These are phyloP conservation scores for Strix occidentalis DNA, from an alignment of 2,797 vertebrate species.

Conservation along the genomic window DNA sequence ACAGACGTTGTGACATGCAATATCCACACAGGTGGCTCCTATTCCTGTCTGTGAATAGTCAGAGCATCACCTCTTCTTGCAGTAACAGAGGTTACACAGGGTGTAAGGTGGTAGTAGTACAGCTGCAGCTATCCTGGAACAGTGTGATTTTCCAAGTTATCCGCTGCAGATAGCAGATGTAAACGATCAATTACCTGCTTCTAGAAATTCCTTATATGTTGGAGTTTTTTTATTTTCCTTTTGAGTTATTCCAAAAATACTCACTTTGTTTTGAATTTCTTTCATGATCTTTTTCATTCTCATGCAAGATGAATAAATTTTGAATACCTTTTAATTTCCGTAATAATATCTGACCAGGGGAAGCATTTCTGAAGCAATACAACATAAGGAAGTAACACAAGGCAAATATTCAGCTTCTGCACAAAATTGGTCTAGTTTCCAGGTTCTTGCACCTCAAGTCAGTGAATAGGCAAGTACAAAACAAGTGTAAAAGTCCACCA, in stretches of 20 bases:
- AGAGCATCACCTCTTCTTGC: not conserved
- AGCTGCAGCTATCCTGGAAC: not conserved
- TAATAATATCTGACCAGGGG: not conserved
- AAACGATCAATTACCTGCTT: not conserved
- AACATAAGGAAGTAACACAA: not conserved
- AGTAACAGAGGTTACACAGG: not conserved
- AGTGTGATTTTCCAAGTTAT: not conserved
- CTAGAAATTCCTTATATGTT: not conserved
- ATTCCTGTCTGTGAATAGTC: not conserved
- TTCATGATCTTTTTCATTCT: not conserved
- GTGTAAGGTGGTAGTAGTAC: not conserved
- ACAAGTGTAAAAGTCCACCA: not conserved
- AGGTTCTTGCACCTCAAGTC: not conserved
- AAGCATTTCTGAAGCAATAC: not conserved
- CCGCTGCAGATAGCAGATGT: not conserved
- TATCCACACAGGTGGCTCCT: not conserved
- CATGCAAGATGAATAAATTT: not conserved
- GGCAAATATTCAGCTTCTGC: not conserved
- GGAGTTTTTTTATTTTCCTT: not conserved
- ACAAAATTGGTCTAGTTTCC: not conserved
- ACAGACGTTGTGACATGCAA: not conserved
- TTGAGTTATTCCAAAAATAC: not conserved
- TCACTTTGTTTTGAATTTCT: constrained; percentile 13
- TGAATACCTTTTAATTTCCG: not conserved
- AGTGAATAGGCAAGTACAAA: not conserved